phyloP scores from a whole-genome alignment of 2,888 invertebrate genomes.

The Mythimna albipuncta region DNA sequence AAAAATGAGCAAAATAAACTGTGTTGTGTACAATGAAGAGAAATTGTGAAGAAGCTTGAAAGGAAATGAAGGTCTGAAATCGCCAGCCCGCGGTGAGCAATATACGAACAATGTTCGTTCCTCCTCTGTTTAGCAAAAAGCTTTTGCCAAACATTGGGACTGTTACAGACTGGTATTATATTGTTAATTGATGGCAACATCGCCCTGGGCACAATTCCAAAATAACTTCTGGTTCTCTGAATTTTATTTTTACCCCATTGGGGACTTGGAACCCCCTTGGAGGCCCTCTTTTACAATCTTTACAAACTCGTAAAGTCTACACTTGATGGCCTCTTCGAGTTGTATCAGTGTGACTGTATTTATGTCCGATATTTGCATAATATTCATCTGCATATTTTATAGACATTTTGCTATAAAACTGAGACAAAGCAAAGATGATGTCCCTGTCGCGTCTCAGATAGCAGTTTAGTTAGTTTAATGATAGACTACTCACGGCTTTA shows the following conservation, averaged over 20 bases:
- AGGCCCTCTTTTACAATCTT: constrained; percentile 51
- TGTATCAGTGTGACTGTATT: constrained; percentile 57
- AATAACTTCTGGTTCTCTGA: constrained; percentile 36
- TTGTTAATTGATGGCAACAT: constrained; percentile 37
- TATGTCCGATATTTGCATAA: constrained; percentile 61
- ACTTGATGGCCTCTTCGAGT: constrained; percentile 57
- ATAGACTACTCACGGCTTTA: constrained; percentile 21
- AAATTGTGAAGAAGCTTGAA: neutral
- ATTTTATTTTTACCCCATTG: constrained; percentile 36
- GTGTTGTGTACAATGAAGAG: neutral
- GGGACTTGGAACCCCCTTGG: constrained; percentile 15
- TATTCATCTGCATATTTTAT: constrained; percentile 59
- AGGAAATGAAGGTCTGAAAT: constrained; percentile 3
- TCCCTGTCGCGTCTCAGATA: constrained; percentile 30
- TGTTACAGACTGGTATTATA: constrained; percentile 36
- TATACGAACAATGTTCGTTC: constrained; percentile 6
- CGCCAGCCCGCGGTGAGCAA: constrained; percentile 4
- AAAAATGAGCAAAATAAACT: neutral
- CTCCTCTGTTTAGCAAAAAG: constrained; percentile 26
- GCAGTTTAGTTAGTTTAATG: constrained; percentile 34
- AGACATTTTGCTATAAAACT: constrained; percentile 46
- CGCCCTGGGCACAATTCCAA: constrained; percentile 41
- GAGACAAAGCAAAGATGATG: constrained; percentile 50
- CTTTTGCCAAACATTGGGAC: constrained; percentile 35
- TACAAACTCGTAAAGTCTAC: constrained; percentile 59